A percentile compares a stretch with the other conserved stretches of the same genome.
These are phyloP conservation scores for Micropoecilia bifurca DNA, from an alignment of 2,797 vertebrate genomes.

Conservation along the genomic window DNA sequence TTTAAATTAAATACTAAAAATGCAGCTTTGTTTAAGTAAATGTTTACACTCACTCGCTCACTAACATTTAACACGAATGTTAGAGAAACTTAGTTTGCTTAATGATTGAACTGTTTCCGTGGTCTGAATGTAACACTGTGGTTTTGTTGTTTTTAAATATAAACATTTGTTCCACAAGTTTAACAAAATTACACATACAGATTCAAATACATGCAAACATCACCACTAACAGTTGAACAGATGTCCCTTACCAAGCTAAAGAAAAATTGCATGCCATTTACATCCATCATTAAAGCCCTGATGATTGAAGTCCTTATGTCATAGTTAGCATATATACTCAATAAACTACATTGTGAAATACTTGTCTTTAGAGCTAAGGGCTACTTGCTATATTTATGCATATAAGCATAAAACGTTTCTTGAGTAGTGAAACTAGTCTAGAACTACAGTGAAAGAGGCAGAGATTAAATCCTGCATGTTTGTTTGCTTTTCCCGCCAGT, in stretches of 20 bases:
- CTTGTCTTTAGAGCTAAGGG: background rate
- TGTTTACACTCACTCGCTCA: background rate
- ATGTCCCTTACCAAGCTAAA: background rate
- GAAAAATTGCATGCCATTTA: background rate
- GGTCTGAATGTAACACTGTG: background rate
- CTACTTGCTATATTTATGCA: background rate
- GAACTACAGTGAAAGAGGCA: background rate
- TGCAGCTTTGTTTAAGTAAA: background rate
- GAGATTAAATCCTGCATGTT: background rate
- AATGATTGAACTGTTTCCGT: background rate
- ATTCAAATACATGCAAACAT: background rate
- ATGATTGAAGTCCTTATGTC: background rate
- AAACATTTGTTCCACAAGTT: background rate
- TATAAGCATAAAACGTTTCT: background rate
- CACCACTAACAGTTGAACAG: background rate
- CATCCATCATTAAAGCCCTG: background rate
- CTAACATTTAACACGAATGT: background rate
- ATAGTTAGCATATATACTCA: background rate
- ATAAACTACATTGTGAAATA: background rate
- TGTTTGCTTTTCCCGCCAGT: background rate
- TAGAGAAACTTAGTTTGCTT: background rate
- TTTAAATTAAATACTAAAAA: background rate
- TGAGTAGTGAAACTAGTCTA: background rate
- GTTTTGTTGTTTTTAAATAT: background rate
- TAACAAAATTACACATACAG: background rate